These are phyloP conservation scores for Hydropsyche tenuis DNA, from an alignment of 1,140 invertebrate genomes.

Conservation along the genomic window DNA sequence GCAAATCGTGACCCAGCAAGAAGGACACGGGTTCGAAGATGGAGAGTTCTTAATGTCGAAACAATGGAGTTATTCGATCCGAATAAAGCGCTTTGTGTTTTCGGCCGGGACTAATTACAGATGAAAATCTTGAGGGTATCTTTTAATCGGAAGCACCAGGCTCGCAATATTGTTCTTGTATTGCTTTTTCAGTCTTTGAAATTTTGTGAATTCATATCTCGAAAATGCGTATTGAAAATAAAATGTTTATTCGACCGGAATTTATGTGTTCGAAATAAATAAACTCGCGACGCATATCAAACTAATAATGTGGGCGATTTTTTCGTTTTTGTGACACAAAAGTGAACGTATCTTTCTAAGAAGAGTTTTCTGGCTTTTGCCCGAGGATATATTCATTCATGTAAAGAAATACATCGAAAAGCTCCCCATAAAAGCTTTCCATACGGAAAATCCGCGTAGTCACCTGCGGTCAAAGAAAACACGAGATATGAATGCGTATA, in stretches of 20 bases:
- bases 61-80: constrained; percentile 27
- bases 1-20: neutral
- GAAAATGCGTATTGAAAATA: too few relatives aligned
- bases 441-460: constrained; percentile 24
- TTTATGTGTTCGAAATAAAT: too few relatives aligned
- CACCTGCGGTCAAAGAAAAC: constrained; percentile 10
- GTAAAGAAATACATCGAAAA: constrained; percentile 41
- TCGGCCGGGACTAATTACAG: constrained; percentile 14
- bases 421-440: constrained; percentile 37
- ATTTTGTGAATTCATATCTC: too few relatives aligned
- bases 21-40: neutral
- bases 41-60: constrained; percentile 20
- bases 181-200: neutral
- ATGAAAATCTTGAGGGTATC: constrained; percentile 22
- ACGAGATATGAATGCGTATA: constrained; percentile 6
- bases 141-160: neutral
- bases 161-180: too few relatives aligned
- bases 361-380: constrained; percentile 11
- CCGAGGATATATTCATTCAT: constrained; percentile 39
- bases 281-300: too few relatives aligned
- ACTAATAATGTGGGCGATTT: too few relatives aligned
- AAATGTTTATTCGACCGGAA: too few relatives aligned
- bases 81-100: constrained; percentile 25
- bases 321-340: too few relatives aligned
- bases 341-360: constrained; percentile 15